Base-by-base conservation (phyloP, 2,888 invertebrate species). In the Gymnocheta viridis region DNA sequence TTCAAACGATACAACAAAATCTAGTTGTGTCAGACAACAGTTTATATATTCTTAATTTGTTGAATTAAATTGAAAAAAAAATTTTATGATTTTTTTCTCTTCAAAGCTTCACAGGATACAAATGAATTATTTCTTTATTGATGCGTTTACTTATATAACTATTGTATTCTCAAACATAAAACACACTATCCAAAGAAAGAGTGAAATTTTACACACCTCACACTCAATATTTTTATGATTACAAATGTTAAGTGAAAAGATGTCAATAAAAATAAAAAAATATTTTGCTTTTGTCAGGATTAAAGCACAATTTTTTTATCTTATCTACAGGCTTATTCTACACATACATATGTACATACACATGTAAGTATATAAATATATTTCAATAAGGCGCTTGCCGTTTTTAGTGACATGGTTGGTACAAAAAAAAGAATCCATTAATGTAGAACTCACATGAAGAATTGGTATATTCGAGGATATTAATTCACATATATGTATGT, bases 371-470 rank as follows among this genome's bases (percentile, higher is more conserved):
- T n/a, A n/a, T n/a, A n/a, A n/a, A n/a, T n/a, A n/a, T n/a, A n/a
- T 80, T 77, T 73, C 58, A 81, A 77, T 69, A 60, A 56, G 54
- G 51, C 29, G 64, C 73, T 77, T 77, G 84, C 56, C 77, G 77
- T 72, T 81, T 77, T 77, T 67, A 54, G 38, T 47, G 70, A 19
- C 54, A 54, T 70, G 64, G 32, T 62, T 64, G 32, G 17, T 49
- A 32, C 44, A 62, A 60, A 29, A 44, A 51, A 29, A 54, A 27
- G n/a, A 69, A 1, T 41, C 12, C 29, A 27, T 54, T 35, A 32
- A 14, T 10, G 17, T 32, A 1, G 4, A 41, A 17, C 24, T n/a
- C 38, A n/a, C 22, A 44, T 60, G 60, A 41, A 58, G 12, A 9
- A 22, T 38, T 38, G 5, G 14, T 27, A n/a, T 22, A 22, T 67